A percentile compares a stretch with the other conserved stretches of the same genome.
Conservation (phyloP, 2,113 vertebrate genomes). For the Prunella himalayana region DNA sequence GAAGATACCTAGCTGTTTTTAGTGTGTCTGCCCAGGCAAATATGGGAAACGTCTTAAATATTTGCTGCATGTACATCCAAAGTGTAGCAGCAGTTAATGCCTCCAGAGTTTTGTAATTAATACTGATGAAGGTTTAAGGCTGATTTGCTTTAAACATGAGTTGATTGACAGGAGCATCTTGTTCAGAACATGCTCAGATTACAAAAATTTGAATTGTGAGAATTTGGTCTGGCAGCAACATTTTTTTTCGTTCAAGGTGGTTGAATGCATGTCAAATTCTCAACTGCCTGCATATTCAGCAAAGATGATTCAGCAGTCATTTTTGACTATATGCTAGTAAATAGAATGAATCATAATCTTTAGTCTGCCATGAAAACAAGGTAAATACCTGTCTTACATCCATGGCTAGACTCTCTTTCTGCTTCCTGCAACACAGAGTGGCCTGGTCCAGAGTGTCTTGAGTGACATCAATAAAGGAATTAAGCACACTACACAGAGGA, state of each 20-base stretch:
- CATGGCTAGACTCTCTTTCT: not conserved
- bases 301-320: not conserved
- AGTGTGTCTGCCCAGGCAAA: not conserved
- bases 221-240: not conserved
- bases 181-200: not conserved
- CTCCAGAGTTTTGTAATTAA: not conserved
- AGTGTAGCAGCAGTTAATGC: not conserved
- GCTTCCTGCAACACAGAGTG: not conserved
- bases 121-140: not conserved
- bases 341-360: not conserved
- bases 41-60: not conserved
- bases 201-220: not conserved
- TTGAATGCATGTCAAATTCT: not conserved
- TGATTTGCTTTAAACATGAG: not conserved
- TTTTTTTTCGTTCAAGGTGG: not conserved
- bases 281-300: not conserved
- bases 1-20: not conserved
- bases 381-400: not conserved
- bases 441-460: not conserved
- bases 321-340: not conserved
- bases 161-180: not conserved
- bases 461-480: not conserved
- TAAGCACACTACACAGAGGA: not conserved
- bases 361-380: not conserved
- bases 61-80: not conserved